Conservation (phyloP, 2,113 vertebrate species). For the Erythrolamprus reginae region DNA sequence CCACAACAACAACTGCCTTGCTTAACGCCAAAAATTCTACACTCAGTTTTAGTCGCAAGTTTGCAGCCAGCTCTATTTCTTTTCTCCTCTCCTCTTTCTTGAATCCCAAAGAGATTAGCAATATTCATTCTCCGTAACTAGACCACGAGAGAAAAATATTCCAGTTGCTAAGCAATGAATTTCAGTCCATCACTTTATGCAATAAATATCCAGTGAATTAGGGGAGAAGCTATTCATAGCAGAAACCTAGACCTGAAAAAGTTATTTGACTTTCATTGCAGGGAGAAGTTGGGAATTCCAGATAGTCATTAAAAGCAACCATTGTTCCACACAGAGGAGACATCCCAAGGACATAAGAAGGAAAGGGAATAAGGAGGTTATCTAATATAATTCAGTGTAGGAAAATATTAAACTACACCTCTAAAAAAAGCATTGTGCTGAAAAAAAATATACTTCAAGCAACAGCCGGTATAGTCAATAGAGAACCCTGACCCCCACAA, state of each 20-base stretch:
- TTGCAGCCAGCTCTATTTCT: neutral
- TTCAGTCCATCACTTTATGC: conserved; percentile 5
- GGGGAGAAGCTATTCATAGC: neutral
- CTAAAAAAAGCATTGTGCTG: neutral
- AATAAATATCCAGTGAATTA: conserved; percentile 17
- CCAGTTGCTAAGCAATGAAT: conserved; percentile 18
- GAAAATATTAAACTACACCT: neutral
- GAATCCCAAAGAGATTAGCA: neutral
- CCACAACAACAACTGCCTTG: too few species aligned
- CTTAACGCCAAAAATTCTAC: neutral
- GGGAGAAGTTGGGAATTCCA: neutral
- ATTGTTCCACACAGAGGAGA: neutral
- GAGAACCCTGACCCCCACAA: neutral
- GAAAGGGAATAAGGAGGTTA: neutral
- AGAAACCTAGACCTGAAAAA: neutral
- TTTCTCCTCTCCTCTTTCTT: neutral
- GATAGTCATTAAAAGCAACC: neutral
- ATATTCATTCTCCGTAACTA: conserved; percentile 3
- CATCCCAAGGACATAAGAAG: neutral
- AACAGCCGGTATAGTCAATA: neutral
- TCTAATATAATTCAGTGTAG: neutral
- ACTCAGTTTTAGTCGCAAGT: neutral
- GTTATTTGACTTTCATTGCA: neutral
- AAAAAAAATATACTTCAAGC: neutral
- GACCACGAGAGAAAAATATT: conserved; percentile 9